These are phyloP conservation scores for Bombyx mandarina DNA, from an alignment of 1,140 invertebrate genomes.

Conservation along the genomic window DNA sequence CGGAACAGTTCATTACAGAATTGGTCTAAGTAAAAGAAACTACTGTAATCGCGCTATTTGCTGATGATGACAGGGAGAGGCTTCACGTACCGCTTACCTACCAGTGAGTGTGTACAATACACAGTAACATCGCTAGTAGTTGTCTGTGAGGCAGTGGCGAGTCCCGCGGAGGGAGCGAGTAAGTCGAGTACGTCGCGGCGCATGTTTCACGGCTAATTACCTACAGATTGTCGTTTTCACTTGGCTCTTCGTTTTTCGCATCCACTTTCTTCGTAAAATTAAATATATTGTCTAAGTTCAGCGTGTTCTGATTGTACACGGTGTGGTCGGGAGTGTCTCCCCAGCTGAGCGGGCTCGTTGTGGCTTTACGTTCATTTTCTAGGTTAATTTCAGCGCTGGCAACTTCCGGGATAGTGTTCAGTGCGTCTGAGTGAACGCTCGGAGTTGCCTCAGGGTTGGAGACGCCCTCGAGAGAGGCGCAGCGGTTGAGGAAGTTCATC, in stretches of 20 bases:
- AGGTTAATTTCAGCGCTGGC: conserved; percentile 26
- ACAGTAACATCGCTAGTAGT: too few species aligned
- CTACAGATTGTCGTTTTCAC: conserved; percentile 5
- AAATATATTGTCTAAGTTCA: conserved; percentile 64
- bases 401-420: conserved; percentile 45
- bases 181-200: background rate
- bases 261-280: conserved; percentile 33
- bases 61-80: too few species aligned
- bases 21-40: too few species aligned
- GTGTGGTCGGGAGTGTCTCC: conserved; percentile 59
- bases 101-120: too few species aligned
- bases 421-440: conserved; percentile 44
- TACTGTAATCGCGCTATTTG: too few species aligned
- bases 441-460: conserved; percentile 45
- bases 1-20: too few species aligned
- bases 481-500: conserved; percentile 65
- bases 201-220: conserved; percentile 5
- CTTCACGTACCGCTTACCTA: too few species aligned
- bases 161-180: too few species aligned
- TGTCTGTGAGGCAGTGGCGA: too few species aligned
- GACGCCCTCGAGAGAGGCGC: conserved; percentile 44
- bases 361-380: conserved; percentile 25
- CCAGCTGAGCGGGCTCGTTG: conserved; percentile 53
- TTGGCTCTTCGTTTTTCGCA: conserved; percentile 31
- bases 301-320: conserved; percentile 64